These are phyloP conservation scores for Pammene fasciana DNA, from an alignment of 2,888 invertebrate genomes.

Conservation along the genomic window DNA sequence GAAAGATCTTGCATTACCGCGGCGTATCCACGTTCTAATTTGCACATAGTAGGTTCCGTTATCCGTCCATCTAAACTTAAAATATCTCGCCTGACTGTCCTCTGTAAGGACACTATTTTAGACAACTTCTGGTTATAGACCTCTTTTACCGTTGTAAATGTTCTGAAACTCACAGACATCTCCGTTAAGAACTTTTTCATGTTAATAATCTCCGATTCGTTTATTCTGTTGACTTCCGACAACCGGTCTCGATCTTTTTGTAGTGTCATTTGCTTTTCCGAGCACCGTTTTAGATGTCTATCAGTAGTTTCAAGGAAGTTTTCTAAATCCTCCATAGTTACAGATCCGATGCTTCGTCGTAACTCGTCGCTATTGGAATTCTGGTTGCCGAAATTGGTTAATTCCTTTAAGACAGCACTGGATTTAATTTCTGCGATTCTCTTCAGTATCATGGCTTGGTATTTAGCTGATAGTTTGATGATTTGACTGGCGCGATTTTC, in stretches of 20 bases:
- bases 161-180: constrained; percentile 68
- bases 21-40: constrained; percentile 69
- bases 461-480: constrained; percentile 76
- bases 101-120: constrained; percentile 66
- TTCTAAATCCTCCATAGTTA: constrained; percentile 77
- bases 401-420: constrained; percentile 71
- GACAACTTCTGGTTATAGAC: constrained; percentile 71
- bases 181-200: constrained; percentile 74
- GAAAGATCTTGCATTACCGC: constrained; percentile 72
- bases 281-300: constrained; percentile 67
- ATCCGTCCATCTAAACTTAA: constrained; percentile 64
- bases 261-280: constrained; percentile 67
- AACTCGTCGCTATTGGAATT: constrained; percentile 63
- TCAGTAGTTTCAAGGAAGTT: constrained; percentile 78
- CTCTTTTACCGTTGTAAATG: constrained; percentile 70
- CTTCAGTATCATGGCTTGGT: constrained; percentile 75
- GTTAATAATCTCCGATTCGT: constrained; percentile 73
- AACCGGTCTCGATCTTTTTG: constrained; percentile 74
- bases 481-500: constrained; percentile 75
- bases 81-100: constrained; percentile 73
- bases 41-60: constrained; percentile 62
- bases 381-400: constrained; percentile 72
- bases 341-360: constrained; percentile 64
- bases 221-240: constrained; percentile 69
- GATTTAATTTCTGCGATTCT: constrained; percentile 75